Evolutionary conservation across 1,140 invertebrate species (phyloP).

Genomic region (Cotesia typhae): DNA sequence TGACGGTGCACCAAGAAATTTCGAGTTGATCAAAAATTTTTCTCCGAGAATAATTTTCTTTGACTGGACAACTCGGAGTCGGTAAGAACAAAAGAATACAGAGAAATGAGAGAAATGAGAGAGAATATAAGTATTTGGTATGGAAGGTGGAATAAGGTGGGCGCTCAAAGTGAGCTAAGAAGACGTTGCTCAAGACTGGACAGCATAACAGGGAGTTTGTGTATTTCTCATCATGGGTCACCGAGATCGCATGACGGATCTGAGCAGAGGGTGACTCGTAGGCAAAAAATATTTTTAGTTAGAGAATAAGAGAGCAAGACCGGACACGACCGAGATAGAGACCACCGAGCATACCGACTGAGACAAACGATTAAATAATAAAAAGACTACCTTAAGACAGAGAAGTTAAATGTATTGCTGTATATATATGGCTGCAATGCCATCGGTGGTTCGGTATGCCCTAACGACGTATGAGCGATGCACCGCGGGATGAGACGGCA

Average conservation of each 20-base stretch:
- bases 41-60: constrained; percentile 9
- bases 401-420: not conserved
- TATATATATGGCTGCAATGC: constrained; percentile 35
- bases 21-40: too few relatives aligned
- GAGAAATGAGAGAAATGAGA: constrained; percentile 2
- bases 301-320: constrained; percentile 31
- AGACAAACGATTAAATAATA: too few relatives aligned
- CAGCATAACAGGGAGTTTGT: constrained; percentile 35
- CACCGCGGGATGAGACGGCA: constrained; percentile 56
- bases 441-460: constrained; percentile 52
- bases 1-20: too few relatives aligned
- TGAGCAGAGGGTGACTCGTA: constrained; percentile 36
- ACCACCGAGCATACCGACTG: too few relatives aligned
- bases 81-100: constrained; percentile 15
- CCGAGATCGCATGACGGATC: constrained; percentile 32
- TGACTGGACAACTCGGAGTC: not conserved
- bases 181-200: constrained; percentile 1
- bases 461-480: constrained; percentile 58
- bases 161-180: not conserved
- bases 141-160: not conserved
- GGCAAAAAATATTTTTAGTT: constrained; percentile 41
- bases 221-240: constrained; percentile 30
- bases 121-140: not conserved
- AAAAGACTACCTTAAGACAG: constrained; percentile 5
- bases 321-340: not conserved